Evolutionary conservation across 2,888 invertebrate species (phyloP), one percentile per base, ranked within the genome.

Genomic region (Drosophila emarginata): DNA sequence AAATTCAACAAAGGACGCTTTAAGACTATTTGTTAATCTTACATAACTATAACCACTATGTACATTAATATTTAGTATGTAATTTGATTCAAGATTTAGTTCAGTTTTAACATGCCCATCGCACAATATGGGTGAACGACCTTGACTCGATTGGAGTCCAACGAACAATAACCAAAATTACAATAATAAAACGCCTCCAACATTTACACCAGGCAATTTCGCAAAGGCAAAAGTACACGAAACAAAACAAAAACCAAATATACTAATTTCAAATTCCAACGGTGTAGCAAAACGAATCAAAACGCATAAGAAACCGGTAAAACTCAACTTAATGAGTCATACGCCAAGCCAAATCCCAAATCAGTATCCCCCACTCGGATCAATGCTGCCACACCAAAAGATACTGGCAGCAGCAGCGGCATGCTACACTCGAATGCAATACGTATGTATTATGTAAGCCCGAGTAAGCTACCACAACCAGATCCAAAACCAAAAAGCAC

Each of bases 91-190:
- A 18, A 11, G 18, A 36, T 26, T 51, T 12, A 18, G 18, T 15
- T 14, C 7, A 15, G 28, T 32, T 57, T 9, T 14, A 36, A 14
- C 61, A 86, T 77, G 71, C 79, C 59, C 52, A 53, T 59, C 88
- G 80, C 84, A 78, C 61, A 76, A 77, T 75, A 64, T 87, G 80
- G 88, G 85, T 86, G 85, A 88, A 87, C 64, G 88, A 86, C 85
- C 85, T 86, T 86, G 87, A 74, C 21, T 14, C 23, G 59, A 74
- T 78, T 72, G 67, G 64, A 36, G 54, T 54, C 79, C 72, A 74
- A 76, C 71, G 78, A 75, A 80, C 78, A 70, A 85, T 2, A 9
- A 32, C 11, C 32, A 9, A 32, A 32, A 32, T 79, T 74, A 73
- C 79, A 72, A 67, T 67, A 72, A 74, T 63, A 53, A 39, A 72